These are phyloP conservation scores for Rhagoletis pomonella DNA, from an alignment of 1,140 invertebrate species.

Conservation along the genomic window DNA sequence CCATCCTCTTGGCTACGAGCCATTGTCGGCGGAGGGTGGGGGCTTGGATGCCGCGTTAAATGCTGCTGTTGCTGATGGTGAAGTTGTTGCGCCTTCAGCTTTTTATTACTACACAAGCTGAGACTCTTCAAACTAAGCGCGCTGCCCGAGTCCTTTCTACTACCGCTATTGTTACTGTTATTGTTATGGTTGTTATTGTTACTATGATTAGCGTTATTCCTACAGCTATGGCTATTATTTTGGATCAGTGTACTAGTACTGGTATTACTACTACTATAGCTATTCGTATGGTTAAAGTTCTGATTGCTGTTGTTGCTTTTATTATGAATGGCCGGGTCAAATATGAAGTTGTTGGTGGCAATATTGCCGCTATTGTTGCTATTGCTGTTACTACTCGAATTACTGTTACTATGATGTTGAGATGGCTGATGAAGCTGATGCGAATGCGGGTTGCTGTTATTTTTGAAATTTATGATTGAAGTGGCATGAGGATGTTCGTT, in stretches of 20 bases:
- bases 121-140: background rate
- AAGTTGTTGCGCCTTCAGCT: conserved; percentile 45
- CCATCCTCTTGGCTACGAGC: conserved; percentile 38
- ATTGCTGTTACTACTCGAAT: conserved; percentile 33
- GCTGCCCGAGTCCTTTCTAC: conserved; percentile 36
- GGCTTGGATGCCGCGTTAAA: conserved; percentile 55
- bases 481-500: conserved; percentile 40
- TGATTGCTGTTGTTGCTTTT: conserved; percentile 24
- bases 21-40: background rate
- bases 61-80: conserved; percentile 40
- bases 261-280: conserved; percentile 52
- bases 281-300: conserved; percentile 24
- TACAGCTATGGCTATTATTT: conserved; percentile 56
- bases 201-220: conserved; percentile 57
- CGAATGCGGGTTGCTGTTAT: background rate
- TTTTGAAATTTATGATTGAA: conserved; percentile 46
- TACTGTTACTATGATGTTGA: conserved; percentile 42
- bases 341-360: conserved; percentile 35
- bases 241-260: conserved; percentile 55
- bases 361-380: conserved; percentile 20
- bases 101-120: conserved; percentile 46
- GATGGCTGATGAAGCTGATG: background rate
- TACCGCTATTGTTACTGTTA: conserved; percentile 53
- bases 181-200: conserved; percentile 51
- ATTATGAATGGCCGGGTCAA: conserved; percentile 9